phyloP scores from a whole-genome alignment of 2,888 invertebrate genomes.

The Pomacea canaliculata region DNA sequence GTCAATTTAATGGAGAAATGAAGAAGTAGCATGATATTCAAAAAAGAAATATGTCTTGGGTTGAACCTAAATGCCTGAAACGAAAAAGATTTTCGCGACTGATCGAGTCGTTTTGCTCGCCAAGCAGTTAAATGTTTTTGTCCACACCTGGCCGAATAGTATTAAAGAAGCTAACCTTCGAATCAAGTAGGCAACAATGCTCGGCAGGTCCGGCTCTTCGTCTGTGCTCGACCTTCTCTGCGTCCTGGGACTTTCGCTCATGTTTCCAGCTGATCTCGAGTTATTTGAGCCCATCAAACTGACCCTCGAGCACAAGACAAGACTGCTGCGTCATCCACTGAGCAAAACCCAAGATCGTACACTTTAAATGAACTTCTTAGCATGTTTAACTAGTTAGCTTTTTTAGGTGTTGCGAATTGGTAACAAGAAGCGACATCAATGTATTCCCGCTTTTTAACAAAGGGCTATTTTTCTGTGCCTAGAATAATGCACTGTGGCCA shows the following conservation, averaged over 20 bases:
- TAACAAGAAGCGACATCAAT: too few species aligned
- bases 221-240: constrained; percentile 25
- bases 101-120: too few species aligned
- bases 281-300: constrained; percentile 30
- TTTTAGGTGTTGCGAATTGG: neutral
- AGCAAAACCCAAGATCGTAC: neutral
- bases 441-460: too few species aligned
- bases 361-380: neutral
- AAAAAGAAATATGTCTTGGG: too few species aligned
- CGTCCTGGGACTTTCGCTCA: constrained; percentile 12
- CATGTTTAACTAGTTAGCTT: neutral
- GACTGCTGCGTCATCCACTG: neutral
- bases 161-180: constrained; percentile 43
- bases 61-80: too few species aligned
- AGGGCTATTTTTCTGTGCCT: too few species aligned
- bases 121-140: too few species aligned
- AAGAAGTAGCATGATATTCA: too few species aligned
- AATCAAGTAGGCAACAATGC: constrained; percentile 57
- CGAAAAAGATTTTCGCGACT: too few species aligned
- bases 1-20: too few species aligned
- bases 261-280: constrained; percentile 14
- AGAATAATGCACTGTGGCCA: too few species aligned
- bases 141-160: too few species aligned
- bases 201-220: constrained; percentile 50
- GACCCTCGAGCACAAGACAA: neutral